Evolutionary conservation across 2,888 invertebrate genomes (phyloP).

Genomic region (Tineola bisselliella): DNA sequence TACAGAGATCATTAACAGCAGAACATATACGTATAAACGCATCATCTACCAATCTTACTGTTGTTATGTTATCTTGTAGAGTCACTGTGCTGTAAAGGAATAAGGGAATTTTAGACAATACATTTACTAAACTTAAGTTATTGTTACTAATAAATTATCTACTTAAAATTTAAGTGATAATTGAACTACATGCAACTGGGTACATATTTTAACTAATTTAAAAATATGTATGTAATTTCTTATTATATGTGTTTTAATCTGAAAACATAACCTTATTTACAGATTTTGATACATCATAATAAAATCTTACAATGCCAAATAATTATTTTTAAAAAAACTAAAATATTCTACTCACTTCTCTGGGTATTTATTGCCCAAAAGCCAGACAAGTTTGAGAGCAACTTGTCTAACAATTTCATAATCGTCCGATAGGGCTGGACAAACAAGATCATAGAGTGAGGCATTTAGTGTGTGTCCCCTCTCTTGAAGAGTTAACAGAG

Average conservation of each 20-base stretch:
- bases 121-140: too few relatives aligned
- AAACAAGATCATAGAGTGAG: conserved; percentile 70
- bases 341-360: conserved; percentile 72
- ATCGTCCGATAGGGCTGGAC: conserved; percentile 86
- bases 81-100: conserved; percentile 69
- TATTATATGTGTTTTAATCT: too few relatives aligned
- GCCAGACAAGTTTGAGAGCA: conserved; percentile 86
- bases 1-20: conserved; percentile 90
- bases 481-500: conserved; percentile 84
- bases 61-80: conserved; percentile 79
- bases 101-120: neutral
- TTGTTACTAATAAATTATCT: too few relatives aligned
- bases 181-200: too few relatives aligned
- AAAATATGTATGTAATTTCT: too few relatives aligned
- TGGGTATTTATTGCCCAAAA: conserved; percentile 86
- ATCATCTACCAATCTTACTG: conserved; percentile 91
- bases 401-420: conserved; percentile 92
- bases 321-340: too few relatives aligned
- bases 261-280: too few relatives aligned
- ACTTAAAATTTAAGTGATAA: too few relatives aligned
- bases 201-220: too few relatives aligned
- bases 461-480: conserved; percentile 83
- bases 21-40: conserved; percentile 96
- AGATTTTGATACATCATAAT: too few relatives aligned
- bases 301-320: too few relatives aligned